Percentiles rank a stretch among this genome's conserved stretches.
Conservation (phyloP, 2,113 vertebrate genomes). For the Isurus oxyrinchus region DNA sequence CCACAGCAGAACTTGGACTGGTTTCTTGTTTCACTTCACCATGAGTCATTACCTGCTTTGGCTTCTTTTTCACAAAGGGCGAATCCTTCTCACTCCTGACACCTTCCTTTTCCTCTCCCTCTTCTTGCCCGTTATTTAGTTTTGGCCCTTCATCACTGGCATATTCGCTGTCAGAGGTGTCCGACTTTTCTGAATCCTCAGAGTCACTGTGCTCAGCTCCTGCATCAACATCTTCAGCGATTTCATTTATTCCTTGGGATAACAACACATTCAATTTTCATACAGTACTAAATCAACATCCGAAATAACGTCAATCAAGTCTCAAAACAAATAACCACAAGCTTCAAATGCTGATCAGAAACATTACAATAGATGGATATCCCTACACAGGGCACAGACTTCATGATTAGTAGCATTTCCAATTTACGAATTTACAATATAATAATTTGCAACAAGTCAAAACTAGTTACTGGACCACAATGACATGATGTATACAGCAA, state of each 20-base stretch:
- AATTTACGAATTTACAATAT: neutral
- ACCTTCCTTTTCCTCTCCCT: conserved; percentile 70
- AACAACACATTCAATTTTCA: conserved; percentile 42
- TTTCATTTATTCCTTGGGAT: conserved; percentile 85
- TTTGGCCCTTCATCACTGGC: conserved; percentile 84
- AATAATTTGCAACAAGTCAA: neutral
- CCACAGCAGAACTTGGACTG: conserved; percentile 48
- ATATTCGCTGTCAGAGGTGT: conserved; percentile 88
- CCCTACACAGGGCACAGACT: neutral
- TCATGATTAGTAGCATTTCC: neutral
- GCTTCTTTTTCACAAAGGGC: conserved; percentile 61
- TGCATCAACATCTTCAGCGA: conserved; percentile 86
- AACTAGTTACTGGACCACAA: neutral
- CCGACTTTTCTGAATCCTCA: conserved; percentile 91
- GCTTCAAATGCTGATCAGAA: neutral
- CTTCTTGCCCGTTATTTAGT: conserved; percentile 69
- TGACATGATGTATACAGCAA: neutral
- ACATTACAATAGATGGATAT: neutral
- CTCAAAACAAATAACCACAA: neutral
- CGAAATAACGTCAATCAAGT: neutral
- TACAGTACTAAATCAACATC: neutral
- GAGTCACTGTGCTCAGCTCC: conserved; percentile 89
- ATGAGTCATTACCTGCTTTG: conserved; percentile 56
- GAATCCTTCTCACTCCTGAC: conserved; percentile 62
- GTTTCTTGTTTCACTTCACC: conserved; percentile 70